phyloP scores from a whole-genome alignment of 2,797 vertebrate genomes.

The Acanthornis magna region DNA sequence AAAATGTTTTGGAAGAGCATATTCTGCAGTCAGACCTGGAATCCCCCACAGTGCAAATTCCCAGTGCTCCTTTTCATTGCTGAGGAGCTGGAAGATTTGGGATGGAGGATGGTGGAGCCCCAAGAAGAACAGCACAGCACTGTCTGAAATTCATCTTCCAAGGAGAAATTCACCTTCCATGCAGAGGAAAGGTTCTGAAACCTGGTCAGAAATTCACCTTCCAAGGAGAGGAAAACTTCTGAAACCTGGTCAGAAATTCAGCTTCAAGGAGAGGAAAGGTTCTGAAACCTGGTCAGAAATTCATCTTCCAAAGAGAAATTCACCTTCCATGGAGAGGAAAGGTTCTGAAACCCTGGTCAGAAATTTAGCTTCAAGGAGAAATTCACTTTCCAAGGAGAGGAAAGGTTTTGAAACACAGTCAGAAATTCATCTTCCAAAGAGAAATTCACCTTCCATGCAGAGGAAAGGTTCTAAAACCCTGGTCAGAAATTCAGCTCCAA shows the following conservation, averaged over 20 bases:
- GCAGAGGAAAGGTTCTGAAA: background rate
- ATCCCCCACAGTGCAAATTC: background rate
- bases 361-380: no score
- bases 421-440: no score
- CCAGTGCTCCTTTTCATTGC: background rate
- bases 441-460: no score
- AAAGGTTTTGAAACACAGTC: no score
- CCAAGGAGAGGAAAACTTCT: background rate
- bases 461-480: background rate
- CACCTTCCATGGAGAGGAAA: no score
- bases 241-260: background rate
- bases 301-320: no score
- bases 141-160: background rate
- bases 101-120: background rate
- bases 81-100: background rate
- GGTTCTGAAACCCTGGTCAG: no score
- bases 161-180: background rate
- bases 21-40: background rate
- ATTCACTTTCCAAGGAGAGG: no score
- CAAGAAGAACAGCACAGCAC: accelerated
- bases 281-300: no score
- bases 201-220: background rate
- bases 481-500: no score
- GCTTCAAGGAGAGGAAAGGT: no score
- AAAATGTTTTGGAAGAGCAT: background rate